Conservation (phyloP, 64 coral and sea anemone species). For the Montipora efflorescens region DNA sequence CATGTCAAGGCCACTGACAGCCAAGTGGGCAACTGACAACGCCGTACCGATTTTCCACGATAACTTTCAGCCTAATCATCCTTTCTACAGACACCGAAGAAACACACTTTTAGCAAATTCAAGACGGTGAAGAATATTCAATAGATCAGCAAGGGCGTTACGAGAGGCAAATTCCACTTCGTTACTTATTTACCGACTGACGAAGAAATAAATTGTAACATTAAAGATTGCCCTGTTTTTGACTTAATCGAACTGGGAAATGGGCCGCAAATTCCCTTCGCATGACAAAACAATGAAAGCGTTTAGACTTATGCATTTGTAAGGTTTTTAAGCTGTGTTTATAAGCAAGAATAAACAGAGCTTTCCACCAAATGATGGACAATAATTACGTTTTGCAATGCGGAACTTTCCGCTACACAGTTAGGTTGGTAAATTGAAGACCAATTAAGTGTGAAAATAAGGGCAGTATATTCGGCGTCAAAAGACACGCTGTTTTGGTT, state of each 20-base stretch:
- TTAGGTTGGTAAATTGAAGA: neutral
- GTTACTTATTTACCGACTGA: neutral
- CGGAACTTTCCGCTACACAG: slow-evolving; percentile 16
- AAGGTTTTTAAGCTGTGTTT: neutral
- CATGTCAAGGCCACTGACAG: too few relatives aligned
- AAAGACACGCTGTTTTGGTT: neutral
- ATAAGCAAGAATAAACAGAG: neutral
- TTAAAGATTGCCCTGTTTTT: too few relatives aligned
- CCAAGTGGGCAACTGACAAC: too few relatives aligned
- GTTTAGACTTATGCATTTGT: neutral
- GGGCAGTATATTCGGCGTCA: neutral
- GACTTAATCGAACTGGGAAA: neutral
- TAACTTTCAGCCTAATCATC: too few relatives aligned
- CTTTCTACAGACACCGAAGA: too few relatives aligned
- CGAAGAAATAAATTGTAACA: neutral
- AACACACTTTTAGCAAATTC: neutral
- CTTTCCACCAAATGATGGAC: neutral
- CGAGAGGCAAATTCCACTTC: neutral
- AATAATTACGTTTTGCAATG: slow-evolving; percentile 34
- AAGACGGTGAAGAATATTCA: neutral
- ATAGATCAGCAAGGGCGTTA: neutral
- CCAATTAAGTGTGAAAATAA: slow-evolving; percentile 2
- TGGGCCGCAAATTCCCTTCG: neutral
- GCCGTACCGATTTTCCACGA: too few relatives aligned
- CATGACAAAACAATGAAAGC: neutral